A percentile compares a stretch with the other conserved stretches of the same genome.
phyloP scores from a whole-genome alignment of 2,113 vertebrate species.

The Chamaetylas fuelleborni region DNA sequence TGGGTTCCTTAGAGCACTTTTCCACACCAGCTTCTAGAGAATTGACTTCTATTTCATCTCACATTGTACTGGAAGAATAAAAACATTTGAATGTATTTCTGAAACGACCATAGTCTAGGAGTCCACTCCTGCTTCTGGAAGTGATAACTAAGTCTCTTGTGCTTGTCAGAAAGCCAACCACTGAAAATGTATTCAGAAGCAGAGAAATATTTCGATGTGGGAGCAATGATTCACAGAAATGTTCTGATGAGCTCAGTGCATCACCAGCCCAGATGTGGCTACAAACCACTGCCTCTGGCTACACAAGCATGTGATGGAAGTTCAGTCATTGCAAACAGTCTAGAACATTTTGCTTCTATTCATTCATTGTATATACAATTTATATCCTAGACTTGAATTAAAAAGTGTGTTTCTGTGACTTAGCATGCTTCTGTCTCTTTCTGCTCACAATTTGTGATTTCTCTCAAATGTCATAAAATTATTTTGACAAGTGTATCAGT shows the following conservation, averaged over 20 bases:
- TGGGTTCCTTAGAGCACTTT: background rate
- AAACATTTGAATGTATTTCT: background rate
- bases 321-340: background rate
- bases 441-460: background rate
- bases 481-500: background rate
- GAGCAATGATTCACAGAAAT: slow-evolving; percentile 3
- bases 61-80: background rate
- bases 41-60: background rate
- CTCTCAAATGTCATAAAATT: slow-evolving; percentile 1
- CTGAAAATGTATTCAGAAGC: background rate
- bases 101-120: background rate
- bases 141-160: background rate
- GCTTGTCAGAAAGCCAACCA: background rate
- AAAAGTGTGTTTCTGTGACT: background rate
- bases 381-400: background rate
- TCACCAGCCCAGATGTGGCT: background rate
- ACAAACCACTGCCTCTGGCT: background rate
- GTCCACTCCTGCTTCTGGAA: background rate
- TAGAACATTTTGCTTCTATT: background rate
- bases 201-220: background rate
- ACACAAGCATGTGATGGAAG: background rate
- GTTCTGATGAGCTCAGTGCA: background rate
- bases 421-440: background rate
- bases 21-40: background rate
- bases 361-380: background rate